These are phyloP conservation scores for Trinectes maculatus DNA, from an alignment of 2,113 vertebrate genomes.

Conservation along the genomic window DNA sequence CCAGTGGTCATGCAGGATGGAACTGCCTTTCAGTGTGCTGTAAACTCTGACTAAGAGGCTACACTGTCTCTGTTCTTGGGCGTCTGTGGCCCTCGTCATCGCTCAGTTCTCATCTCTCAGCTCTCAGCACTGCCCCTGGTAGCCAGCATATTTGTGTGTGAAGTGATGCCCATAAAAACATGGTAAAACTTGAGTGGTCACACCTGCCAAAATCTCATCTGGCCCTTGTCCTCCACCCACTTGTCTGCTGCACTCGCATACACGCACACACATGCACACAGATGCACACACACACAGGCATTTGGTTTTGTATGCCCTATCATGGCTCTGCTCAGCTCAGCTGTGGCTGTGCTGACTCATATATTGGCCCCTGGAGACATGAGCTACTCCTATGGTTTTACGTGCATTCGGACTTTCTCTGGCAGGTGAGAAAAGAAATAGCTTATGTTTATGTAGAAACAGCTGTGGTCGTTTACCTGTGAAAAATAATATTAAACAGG, in stretches of 20 bases:
- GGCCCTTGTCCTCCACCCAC: constrained; percentile 60
- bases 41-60: constrained; percentile 63
- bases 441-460: constrained; percentile 56
- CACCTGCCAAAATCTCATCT: constrained; percentile 79
- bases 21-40: constrained; percentile 45
- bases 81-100: constrained; percentile 61
- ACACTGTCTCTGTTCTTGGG: constrained; percentile 52
- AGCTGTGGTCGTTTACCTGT: constrained; percentile 62
- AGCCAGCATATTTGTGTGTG: constrained; percentile 75
- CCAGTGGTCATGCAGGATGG: constrained; percentile 49
- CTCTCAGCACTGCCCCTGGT: constrained; percentile 70
- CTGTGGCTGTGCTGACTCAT: constrained; percentile 73
- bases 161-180: constrained; percentile 77
- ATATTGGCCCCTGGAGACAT: constrained; percentile 67
- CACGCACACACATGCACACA: constrained; percentile 12
- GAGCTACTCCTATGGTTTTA: constrained; percentile 61
- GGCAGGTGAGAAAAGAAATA: constrained; percentile 68
- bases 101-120: constrained; percentile 66
- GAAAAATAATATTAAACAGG: constrained; percentile 61
- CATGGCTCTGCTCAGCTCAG: constrained; percentile 56
- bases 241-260: constrained; percentile 43
- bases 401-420: constrained; percentile 56
- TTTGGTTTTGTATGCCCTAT: constrained; percentile 51
- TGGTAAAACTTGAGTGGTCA: constrained; percentile 71
- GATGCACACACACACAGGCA: constrained; percentile 9